Percentiles rank a stretch among this genome's conserved stretches.
These are phyloP conservation scores for Myocastor coypus DNA, from an alignment of 2,113 vertebrate species.

Conservation along the genomic window DNA sequence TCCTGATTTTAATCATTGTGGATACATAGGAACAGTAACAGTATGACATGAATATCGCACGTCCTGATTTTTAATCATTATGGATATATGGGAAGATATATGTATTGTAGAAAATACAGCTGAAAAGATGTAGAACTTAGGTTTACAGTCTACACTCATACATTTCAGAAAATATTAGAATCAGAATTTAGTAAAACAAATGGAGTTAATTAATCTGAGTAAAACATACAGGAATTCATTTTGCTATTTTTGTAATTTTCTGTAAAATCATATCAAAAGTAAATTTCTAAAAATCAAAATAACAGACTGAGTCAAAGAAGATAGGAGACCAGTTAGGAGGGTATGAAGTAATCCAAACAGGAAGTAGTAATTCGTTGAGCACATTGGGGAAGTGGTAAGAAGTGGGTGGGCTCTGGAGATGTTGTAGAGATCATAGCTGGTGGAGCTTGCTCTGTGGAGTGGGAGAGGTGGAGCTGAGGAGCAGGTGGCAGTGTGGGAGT, in stretches of 20 bases:
- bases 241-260: slow-evolving; percentile 20
- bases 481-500: background rate
- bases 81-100: background rate
- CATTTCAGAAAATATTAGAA: slow-evolving; percentile 6
- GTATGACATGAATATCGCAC: background rate
- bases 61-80: background rate
- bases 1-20: slow-evolving; percentile 3
- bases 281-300: background rate
- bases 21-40: background rate
- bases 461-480: background rate
- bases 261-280: background rate
- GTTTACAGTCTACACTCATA: background rate
- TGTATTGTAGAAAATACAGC: background rate
- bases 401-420: background rate
- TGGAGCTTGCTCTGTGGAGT: background rate
- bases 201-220: background rate
- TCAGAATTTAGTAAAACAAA: background rate
- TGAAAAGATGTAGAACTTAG: background rate
- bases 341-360: background rate
- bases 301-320: background rate
- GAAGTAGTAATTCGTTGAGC: background rate
- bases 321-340: background rate
- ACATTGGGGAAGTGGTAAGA: background rate
- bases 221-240: background rate
- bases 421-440: background rate